Evolutionary conservation across 2,797 vertebrate genomes (phyloP).

Genomic region (Podarcis siculus): DNA sequence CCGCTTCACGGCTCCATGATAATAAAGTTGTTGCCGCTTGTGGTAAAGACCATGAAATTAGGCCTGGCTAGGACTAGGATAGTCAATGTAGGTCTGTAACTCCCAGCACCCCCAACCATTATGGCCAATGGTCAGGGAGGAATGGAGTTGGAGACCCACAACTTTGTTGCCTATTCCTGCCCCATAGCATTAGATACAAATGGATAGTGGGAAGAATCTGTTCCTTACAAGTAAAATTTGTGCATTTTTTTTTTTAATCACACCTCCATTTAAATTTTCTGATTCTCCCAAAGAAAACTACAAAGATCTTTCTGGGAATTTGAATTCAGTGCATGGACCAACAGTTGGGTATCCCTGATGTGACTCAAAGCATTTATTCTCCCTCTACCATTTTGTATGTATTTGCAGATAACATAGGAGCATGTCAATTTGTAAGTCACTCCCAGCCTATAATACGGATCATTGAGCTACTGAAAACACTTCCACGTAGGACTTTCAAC

Average conservation of each 20-base stretch:
- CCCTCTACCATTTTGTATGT: neutral
- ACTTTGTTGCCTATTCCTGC: neutral
- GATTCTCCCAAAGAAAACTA: no score
- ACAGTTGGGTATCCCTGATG: neutral
- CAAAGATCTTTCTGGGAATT: neutral
- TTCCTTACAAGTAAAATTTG: neutral
- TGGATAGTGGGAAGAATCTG: neutral
- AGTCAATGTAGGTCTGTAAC: no score
- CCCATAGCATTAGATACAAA: neutral
- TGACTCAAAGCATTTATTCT: neutral
- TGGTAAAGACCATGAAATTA: no score
- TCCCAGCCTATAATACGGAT: neutral
- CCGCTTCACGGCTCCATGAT: neutral
- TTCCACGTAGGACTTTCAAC: neutral
- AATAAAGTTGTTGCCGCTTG: neutral
- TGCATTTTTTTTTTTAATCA: neutral
- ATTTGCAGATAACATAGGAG: neutral
- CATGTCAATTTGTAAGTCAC: neutral
- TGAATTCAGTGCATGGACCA: neutral
- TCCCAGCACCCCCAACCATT: no score
- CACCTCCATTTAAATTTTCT: neutral
- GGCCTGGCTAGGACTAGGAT: no score
- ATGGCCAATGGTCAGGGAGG: no score
- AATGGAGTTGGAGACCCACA: no score
- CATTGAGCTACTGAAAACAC: constrained; percentile 31